Evolutionary conservation across 2,797 vertebrate genomes (phyloP), one percentile per base, ranked within the genome.

Genomic region (Silurus lanzhouensis): DNA sequence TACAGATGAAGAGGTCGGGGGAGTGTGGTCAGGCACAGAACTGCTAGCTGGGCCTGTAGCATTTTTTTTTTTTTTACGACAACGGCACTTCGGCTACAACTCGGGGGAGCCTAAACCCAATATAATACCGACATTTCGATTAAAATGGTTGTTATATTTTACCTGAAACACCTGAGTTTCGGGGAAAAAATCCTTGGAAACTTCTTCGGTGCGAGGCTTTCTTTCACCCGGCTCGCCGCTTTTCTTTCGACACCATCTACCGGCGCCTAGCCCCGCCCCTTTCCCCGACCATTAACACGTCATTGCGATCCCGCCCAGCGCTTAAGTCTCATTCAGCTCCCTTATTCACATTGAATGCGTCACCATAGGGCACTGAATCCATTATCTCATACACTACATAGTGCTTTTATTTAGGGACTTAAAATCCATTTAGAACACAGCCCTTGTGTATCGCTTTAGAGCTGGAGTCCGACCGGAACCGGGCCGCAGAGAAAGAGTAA

Each of bases 251-350:
- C 88, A 86, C 80, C 84, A 79, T 86, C 80, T 74, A 81, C 90
- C 88, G 90, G 88, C 79, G 83, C 78, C 71, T 58, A 82, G 84
- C 88, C 25, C 87, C 88, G 84, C 87, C 84, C 85, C 78, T 55
- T 70, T 52, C 52, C 80, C 82, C 27, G 63, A n/a, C 61, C n/a
- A 27, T 70, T 25, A 44, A 20, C 64, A 31, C 1, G 27, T 71
- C 38, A 71, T 46, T 9, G 20, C 12, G 19, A 46, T 46, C 38
- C 13, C 44, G 66, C 67, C 52, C 27, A 57, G 31, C 5, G 44
- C 4, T 4, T 64, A 44, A 8, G 5, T 52, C 46, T 46, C 58
- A 75, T 75, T 64, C 58, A 25, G 17, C 71, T 7, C 9, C 5
- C 31, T 25, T 64, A 7, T 63, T 9, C 0, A 61, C 14, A 61